Evolutionary conservation across 2,888 invertebrate species (phyloP).

Genomic region (Byasa hedistus): DNA sequence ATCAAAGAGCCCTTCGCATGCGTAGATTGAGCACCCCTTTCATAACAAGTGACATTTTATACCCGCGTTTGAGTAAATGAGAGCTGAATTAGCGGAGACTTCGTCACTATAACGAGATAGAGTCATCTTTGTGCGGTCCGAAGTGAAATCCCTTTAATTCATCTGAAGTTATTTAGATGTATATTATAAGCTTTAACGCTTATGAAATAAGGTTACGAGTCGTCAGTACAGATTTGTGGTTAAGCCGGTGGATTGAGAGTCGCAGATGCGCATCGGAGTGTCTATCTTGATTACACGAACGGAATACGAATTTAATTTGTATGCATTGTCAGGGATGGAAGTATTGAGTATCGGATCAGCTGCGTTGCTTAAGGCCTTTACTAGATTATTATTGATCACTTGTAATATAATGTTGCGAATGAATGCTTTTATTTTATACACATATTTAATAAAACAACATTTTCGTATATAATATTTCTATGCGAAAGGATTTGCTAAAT

Average conservation of each 20-base stretch:
- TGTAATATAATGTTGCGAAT: too few relatives aligned
- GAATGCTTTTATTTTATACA: too few relatives aligned
- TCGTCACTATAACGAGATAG: slow-evolving; percentile 38
- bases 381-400: background rate
- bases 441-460: too few relatives aligned
- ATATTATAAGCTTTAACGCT: slow-evolving; percentile 31
- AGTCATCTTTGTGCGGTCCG: slow-evolving; percentile 42
- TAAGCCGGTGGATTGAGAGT: slow-evolving; percentile 41
- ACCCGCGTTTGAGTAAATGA: slow-evolving; percentile 43
- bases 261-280: slow-evolving; percentile 71
- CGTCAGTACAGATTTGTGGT: slow-evolving; percentile 13
- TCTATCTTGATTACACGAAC: slow-evolving; percentile 69
- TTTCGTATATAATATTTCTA: too few relatives aligned
- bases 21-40: slow-evolving; percentile 56
- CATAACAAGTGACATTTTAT: slow-evolving; percentile 40
- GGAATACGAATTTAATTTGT: slow-evolving; percentile 70
- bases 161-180: slow-evolving; percentile 14
- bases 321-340: slow-evolving; percentile 37
- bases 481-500: too few relatives aligned
- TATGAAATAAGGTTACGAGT: slow-evolving; percentile 41
- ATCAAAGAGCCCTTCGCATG: slow-evolving; percentile 44
- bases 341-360: slow-evolving; percentile 52
- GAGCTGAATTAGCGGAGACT: slow-evolving; percentile 42
- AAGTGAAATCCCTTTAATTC: slow-evolving; percentile 56
- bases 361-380: slow-evolving; percentile 49